A percentile compares a stretch with the other conserved stretches of the same genome.
These are phyloP conservation scores for Laodelphax striatellus DNA, from an alignment of 1,140 invertebrate genomes.

Conservation along the genomic window DNA sequence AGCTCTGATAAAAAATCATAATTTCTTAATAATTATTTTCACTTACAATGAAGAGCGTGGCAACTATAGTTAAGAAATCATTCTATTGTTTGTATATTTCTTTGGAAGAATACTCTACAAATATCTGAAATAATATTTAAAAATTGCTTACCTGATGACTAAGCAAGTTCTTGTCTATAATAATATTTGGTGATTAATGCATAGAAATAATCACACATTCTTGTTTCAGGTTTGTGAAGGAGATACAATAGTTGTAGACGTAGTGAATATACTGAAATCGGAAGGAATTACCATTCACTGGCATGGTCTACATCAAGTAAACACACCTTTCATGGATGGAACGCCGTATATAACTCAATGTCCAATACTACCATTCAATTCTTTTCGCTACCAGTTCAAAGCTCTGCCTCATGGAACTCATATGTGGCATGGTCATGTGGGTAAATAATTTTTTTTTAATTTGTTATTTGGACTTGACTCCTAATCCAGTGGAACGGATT, in stretches of 20 bases:
- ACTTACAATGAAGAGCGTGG: too few species aligned
- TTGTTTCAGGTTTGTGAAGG: constrained; percentile 34
- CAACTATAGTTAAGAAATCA: too few species aligned
- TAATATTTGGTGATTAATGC: background rate
- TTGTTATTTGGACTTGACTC: constrained; percentile 1
- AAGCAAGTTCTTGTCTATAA: too few species aligned
- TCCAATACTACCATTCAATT: constrained; percentile 21
- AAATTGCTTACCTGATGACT: too few species aligned
- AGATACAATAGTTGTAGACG: constrained; percentile 34
- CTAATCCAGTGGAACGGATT: too few species aligned
- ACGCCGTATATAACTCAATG: constrained; percentile 26
- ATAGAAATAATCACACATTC: background rate
- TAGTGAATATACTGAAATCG: constrained; percentile 31
- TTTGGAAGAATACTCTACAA: too few species aligned
- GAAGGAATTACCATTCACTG: constrained; percentile 37
- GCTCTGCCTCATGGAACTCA: constrained; percentile 25
- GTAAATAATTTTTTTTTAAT: constrained; percentile 16
- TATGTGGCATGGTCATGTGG: constrained; percentile 30
- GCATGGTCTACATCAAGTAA: constrained; percentile 35
- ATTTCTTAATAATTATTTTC: too few species aligned
- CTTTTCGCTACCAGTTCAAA: constrained; percentile 22
- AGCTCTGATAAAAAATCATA: too few species aligned
- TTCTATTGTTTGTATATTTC: too few species aligned
- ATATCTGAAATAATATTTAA: too few species aligned
- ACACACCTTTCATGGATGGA: constrained; percentile 45